Evolutionary conservation across 2,888 invertebrate species (phyloP), one percentile per base, ranked within the genome.

Genomic region (Alsophila aescularia): DNA sequence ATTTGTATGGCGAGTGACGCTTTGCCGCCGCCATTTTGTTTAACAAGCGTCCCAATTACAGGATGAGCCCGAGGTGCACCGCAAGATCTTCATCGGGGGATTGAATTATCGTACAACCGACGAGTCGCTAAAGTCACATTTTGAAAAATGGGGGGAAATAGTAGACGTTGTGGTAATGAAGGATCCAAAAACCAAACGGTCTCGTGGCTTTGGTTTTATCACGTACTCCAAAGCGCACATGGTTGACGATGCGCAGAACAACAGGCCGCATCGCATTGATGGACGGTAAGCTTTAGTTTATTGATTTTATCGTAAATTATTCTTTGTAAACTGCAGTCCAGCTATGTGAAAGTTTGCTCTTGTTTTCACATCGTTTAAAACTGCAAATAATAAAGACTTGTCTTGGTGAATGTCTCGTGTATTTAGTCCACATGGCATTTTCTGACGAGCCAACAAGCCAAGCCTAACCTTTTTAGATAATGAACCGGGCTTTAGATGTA

Each of bases 81-180:
- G 98, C 36, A 99, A 99, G 84, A 93, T 99, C 54, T 99, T 99
- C 79, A 98, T 99, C 77, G 99, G 98, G 35, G 98, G 98, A 12
- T 89, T 99, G 29, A 98, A 98, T 83, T 98, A 98, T 81, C 95
- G 97, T 61, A 98, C 98, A 2, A 97, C 97, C 0, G 98, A 98
- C 74, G 98, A 98, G 51, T 97, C 97, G 0, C 83, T 99, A 7
- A 98, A 98, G 81, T 93, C 95, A n/a, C 98, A 98, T 89, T 99
- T 98, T 82, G 97, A 97, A 75, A 96, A 98, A 94, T 99, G 97
- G 97, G 99, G 99, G 24, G 97, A 98, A 84, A 97, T 98, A 63
- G 97, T 98, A 0, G 98, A 98, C 79, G 98, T 98, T 8, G 98
- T 98, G 2, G 98, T 98, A 0, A 98, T 98, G 98, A 97, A 98